phyloP scores from a whole-genome alignment of 2,113 vertebrate genomes.

The Corydoras sp. region DNA sequence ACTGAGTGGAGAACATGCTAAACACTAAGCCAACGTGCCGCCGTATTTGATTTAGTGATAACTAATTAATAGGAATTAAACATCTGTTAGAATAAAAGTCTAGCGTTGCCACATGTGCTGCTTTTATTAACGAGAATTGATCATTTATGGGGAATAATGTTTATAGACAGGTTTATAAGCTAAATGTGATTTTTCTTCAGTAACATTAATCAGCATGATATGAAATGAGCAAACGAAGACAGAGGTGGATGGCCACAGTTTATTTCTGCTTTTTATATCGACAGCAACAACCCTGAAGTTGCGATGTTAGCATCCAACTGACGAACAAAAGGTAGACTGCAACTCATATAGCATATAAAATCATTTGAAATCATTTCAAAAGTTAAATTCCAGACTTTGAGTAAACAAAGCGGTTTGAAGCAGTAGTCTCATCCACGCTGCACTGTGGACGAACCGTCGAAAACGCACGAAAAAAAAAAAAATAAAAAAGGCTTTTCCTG shows the following conservation, averaged over 20 bases:
- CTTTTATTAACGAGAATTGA: too few species aligned
- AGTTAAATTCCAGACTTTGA: constrained; percentile 33
- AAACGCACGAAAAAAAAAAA: background rate
- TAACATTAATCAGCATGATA: too few species aligned
- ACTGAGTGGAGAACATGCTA: too few species aligned
- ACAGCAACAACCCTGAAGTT: background rate
- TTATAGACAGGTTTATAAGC: too few species aligned
- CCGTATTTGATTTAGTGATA: too few species aligned
- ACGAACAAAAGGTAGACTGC: constrained; percentile 29
- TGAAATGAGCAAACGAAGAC: background rate
- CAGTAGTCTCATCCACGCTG: constrained; percentile 25
- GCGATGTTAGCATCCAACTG: constrained; percentile 30
- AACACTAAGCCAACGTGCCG: too few species aligned
- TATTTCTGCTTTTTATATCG: too few species aligned
- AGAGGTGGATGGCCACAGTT: background rate
- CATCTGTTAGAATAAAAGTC: too few species aligned
- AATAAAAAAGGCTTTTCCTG: background rate
- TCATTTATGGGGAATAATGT: too few species aligned
- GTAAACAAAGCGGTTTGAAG: constrained; percentile 25
- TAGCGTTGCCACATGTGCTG: too few species aligned
- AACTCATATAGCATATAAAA: constrained; percentile 29
- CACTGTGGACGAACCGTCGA: background rate
- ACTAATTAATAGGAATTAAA: too few species aligned
- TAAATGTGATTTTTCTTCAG: too few species aligned
- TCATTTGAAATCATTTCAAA: constrained; percentile 35